Percentiles rank a stretch among this genome's conserved stretches.
Evolutionary conservation across 2,888 invertebrate genomes (phyloP).

Genomic region (Lampropteryx suffumata): DNA sequence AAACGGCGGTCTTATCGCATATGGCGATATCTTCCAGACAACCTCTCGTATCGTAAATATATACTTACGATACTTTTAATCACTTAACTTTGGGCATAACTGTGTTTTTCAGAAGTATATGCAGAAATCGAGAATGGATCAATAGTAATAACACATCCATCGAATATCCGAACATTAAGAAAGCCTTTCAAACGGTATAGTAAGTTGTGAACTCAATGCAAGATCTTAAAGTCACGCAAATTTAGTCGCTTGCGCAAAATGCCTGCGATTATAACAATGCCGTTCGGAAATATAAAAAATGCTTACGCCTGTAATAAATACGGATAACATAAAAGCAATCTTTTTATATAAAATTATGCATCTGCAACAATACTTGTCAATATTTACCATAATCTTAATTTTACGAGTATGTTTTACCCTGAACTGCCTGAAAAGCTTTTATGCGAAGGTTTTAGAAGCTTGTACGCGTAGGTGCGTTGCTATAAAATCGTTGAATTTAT

Average conservation of each 20-base stretch:
- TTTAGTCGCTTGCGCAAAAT: conserved; percentile 16
- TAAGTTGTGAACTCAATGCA: conserved; percentile 27
- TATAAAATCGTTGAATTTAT: no score
- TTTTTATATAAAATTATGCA: conserved; percentile 6
- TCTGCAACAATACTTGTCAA: no score
- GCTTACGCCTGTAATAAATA: background rate
- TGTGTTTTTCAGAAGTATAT: conserved; percentile 18
- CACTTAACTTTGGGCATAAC: background rate
- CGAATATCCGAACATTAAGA: conserved; percentile 18
- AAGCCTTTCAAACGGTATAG: conserved; percentile 26
- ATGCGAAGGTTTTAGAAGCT: background rate
- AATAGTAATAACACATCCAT: conserved; percentile 3
- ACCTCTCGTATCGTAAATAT: no score
- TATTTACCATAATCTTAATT: no score
- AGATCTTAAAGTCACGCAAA: conserved; percentile 10
- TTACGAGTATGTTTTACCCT: background rate
- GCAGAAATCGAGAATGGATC: conserved; percentile 12
- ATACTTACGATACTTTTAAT: no score
- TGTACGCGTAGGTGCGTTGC: background rate
- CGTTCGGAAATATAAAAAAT: conserved; percentile 2
- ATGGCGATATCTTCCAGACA: no score
- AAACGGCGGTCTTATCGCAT: no score
- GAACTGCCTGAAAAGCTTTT: background rate
- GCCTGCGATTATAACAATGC: conserved; percentile 9
- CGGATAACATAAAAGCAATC: background rate